phyloP scores from a whole-genome alignment of 1,140 invertebrate genomes.

The Drosophila saltans region DNA sequence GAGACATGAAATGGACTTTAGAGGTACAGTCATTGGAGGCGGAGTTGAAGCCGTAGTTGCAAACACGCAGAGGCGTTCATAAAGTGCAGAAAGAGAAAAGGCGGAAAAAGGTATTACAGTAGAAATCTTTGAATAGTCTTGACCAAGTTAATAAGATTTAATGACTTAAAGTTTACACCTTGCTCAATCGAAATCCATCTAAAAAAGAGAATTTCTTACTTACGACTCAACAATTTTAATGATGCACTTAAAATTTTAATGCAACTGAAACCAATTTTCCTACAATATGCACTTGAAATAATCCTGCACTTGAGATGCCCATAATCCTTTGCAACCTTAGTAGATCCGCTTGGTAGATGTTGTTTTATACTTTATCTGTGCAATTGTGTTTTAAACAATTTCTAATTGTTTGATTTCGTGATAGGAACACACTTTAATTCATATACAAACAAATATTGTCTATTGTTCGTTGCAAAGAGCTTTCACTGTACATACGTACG shows the following conservation, averaged over 20 bases:
- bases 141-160: neutral
- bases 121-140: neutral
- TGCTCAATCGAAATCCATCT: too few relatives aligned
- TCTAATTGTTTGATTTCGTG: neutral
- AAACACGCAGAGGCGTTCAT: slow-evolving; percentile 14
- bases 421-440: neutral
- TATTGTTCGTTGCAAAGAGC: slow-evolving; percentile 14
- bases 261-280: too few relatives aligned
- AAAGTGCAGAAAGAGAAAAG: slow-evolving; percentile 20
- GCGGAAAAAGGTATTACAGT: neutral
- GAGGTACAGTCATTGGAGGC: slow-evolving; percentile 9
- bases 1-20: neutral
- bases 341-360: too few relatives aligned
- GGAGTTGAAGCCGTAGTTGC: slow-evolving; percentile 1
- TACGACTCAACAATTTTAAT: too few relatives aligned
- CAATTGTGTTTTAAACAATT: neutral
- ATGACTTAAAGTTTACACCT: neutral
- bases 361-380: too few relatives aligned
- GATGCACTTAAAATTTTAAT: too few relatives aligned
- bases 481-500: slow-evolving; percentile 44
- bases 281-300: too few relatives aligned
- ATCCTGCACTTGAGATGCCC: too few relatives aligned
- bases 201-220: too few relatives aligned
- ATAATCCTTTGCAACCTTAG: neutral
- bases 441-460: neutral